These are phyloP conservation scores for Hirudo medicinalis DNA, from an alignment of 1,140 invertebrate species.

Conservation along the genomic window DNA sequence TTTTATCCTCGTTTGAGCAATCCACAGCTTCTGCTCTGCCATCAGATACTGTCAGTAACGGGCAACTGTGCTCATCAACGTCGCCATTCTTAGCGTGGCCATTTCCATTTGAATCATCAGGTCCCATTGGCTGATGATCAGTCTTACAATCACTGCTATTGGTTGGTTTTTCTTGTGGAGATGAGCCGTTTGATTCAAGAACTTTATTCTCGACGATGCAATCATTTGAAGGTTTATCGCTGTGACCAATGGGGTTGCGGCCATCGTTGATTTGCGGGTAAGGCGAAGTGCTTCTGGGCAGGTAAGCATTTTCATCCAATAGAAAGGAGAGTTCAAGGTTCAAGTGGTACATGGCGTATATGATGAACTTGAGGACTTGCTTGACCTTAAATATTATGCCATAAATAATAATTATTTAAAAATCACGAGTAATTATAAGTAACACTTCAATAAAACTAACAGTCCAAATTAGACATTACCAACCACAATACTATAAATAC, in stretches of 20 bases:
- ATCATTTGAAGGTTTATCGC: not conserved
- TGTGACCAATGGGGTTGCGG: not conserved
- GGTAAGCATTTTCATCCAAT: constrained; percentile 59
- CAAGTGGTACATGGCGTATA: constrained; percentile 80
- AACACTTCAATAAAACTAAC: too few relatives aligned
- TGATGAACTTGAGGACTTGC: constrained; percentile 61
- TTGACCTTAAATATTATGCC: constrained; percentile 49
- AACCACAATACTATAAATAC: too few relatives aligned
- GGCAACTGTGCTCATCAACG: too few relatives aligned
- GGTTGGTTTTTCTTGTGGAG: constrained; percentile 36
- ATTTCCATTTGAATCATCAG: too few relatives aligned
- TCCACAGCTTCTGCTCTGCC: constrained; percentile 21
- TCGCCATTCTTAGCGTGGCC: too few relatives aligned
- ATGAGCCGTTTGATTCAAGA: constrained; percentile 38
- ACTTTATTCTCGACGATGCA: not conserved
- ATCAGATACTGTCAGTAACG: too few relatives aligned
- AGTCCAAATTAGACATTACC: too few relatives aligned
- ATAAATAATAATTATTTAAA: constrained; percentile 13
- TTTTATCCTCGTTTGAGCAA: not conserved
- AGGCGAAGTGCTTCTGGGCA: not conserved
- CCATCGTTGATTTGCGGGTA: not conserved
- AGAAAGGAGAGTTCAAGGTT: constrained; percentile 77
- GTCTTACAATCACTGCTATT: not conserved
- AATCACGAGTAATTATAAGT: too few relatives aligned
- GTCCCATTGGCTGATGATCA: not conserved